phyloP scores from a whole-genome alignment of 2,797 vertebrate species.

The Eupleurogrammus muticus region DNA sequence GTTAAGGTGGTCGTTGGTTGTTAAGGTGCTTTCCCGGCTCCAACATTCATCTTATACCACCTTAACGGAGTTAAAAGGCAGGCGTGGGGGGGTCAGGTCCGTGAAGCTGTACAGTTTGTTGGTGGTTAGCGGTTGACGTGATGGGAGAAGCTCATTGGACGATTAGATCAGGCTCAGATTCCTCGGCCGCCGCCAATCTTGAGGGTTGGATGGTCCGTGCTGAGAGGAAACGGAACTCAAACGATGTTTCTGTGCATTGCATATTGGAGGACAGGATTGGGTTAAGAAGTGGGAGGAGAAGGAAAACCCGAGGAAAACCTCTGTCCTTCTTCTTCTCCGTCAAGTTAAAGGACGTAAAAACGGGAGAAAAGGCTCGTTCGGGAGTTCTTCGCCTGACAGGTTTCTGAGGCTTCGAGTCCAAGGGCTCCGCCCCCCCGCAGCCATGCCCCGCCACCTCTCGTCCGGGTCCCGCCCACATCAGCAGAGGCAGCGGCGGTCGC shows the following conservation, averaged over 20 bases:
- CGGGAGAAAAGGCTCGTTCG: constrained; percentile 27
- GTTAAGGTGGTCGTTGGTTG: constrained; percentile 42
- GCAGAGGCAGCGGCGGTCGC: constrained; percentile 95
- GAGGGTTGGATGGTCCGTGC: constrained; percentile 20
- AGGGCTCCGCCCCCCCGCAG: constrained; percentile 47
- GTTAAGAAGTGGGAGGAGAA: constrained; percentile 22
- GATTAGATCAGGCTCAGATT: too few relatives aligned
- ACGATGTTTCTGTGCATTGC: constrained; percentile 56
- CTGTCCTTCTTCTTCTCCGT: constrained; percentile 41
- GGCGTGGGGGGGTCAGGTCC: constrained; percentile 13
- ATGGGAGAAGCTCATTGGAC: too few relatives aligned
- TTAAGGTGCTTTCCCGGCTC: constrained; percentile 63
- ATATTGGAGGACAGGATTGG: constrained; percentile 61
- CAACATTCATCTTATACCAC: constrained; percentile 33
- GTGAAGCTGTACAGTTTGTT: constrained; percentile 59
- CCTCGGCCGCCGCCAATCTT: too few relatives aligned
- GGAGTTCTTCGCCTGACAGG: constrained; percentile 10
- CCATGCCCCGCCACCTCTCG: constrained; percentile 25
- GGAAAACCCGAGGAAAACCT: constrained; percentile 35
- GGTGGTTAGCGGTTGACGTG: too few relatives aligned
- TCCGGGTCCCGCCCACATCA: constrained; percentile 79
- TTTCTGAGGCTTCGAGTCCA: too few relatives aligned
- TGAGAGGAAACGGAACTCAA: neutral
- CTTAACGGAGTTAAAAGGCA: constrained; percentile 32
- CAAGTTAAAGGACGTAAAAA: constrained; percentile 20